Conservation (phyloP, 1,140 invertebrate species). For the Lordiphosa stackelbergi region DNA sequence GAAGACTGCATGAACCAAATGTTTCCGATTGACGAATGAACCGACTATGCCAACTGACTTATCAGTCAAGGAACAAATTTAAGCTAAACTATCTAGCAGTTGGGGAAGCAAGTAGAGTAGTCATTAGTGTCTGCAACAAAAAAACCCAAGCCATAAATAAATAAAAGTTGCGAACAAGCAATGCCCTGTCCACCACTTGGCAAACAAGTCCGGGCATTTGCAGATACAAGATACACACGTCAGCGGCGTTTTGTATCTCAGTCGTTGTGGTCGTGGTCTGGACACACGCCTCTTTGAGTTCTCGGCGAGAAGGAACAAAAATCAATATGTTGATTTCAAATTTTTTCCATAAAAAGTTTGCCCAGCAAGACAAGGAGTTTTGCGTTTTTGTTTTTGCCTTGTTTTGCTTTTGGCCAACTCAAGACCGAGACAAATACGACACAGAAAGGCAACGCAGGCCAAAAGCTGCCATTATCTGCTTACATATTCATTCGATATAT, state of each 20-base stretch:
- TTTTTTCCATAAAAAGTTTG: slow-evolving; percentile 14
- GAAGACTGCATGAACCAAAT: not conserved
- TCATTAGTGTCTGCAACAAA: slow-evolving; percentile 4
- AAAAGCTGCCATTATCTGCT: slow-evolving; percentile 62
- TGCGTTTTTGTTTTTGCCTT: slow-evolving; percentile 16
- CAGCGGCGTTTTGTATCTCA: slow-evolving; percentile 44
- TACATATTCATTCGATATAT: slow-evolving; percentile 59
- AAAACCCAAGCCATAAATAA: slow-evolving; percentile 34
- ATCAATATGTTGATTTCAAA: slow-evolving; percentile 74
- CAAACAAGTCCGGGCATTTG: slow-evolving; percentile 42
- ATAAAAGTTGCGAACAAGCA: slow-evolving; percentile 54
- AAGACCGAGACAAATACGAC: slow-evolving; percentile 30
- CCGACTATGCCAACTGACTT: not conserved
- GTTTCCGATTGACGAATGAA: slow-evolving; percentile 1
- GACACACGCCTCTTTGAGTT: slow-evolving; percentile 34
- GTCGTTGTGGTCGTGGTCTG: slow-evolving; percentile 39
- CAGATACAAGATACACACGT: slow-evolving; percentile 72
- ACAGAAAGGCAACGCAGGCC: slow-evolving; percentile 5
- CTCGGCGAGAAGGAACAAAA: slow-evolving; percentile 50
- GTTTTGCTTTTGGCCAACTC: slow-evolving; percentile 28
- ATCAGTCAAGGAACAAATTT: slow-evolving; percentile 3
- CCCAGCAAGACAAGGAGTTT: slow-evolving; percentile 4
- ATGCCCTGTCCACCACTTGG: slow-evolving; percentile 46
- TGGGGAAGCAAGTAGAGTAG: slow-evolving; percentile 1
- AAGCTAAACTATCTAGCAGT: slow-evolving; percentile 4